Conservation (phyloP, 37 sponge, comb jelly and placozoan genomes). For the Beroe forskalii region DNA sequence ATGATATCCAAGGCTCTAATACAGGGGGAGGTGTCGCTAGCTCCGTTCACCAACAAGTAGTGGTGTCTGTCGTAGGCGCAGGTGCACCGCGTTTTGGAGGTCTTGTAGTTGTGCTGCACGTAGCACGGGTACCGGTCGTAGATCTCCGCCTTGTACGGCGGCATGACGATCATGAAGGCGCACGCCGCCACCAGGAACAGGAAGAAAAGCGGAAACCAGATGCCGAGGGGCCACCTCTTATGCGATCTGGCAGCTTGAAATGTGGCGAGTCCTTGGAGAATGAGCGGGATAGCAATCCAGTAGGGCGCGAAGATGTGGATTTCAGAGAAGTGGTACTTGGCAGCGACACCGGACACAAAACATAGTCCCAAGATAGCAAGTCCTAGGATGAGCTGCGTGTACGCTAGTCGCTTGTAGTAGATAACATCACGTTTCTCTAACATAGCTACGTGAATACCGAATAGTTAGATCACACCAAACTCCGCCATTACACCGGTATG, state of each 20-base stretch:
- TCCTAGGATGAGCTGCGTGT: neutral
- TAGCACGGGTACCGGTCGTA: constrained; percentile 28
- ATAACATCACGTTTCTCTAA: constrained; percentile 49
- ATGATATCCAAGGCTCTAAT: neutral
- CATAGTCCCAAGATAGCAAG: neutral
- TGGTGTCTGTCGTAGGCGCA: neutral
- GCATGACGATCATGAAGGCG: neutral
- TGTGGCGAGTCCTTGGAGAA: neutral
- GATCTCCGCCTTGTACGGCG: neutral
- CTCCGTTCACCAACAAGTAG: neutral
- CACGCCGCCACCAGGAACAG: neutral
- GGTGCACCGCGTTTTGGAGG: neutral
- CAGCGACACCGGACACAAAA: constrained; percentile 15
- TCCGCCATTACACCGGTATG: too few species aligned
- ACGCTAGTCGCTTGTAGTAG: constrained; percentile 10
- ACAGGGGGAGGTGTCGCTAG: neutral
- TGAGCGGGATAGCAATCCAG: neutral
- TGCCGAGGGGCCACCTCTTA: constrained; percentile 30
- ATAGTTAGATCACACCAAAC: too few species aligned
- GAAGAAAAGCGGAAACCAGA: constrained; percentile 35
- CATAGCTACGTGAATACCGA: too few species aligned
- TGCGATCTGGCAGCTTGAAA: neutral
- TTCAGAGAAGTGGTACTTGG: constrained; percentile 14
- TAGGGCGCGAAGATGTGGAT: neutral
- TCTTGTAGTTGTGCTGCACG: neutral